A percentile compares a stretch with the other conserved stretches of the same genome.
These are phyloP conservation scores for Scortum barcoo DNA, from an alignment of 2,113 vertebrate species.

Conservation along the genomic window DNA sequence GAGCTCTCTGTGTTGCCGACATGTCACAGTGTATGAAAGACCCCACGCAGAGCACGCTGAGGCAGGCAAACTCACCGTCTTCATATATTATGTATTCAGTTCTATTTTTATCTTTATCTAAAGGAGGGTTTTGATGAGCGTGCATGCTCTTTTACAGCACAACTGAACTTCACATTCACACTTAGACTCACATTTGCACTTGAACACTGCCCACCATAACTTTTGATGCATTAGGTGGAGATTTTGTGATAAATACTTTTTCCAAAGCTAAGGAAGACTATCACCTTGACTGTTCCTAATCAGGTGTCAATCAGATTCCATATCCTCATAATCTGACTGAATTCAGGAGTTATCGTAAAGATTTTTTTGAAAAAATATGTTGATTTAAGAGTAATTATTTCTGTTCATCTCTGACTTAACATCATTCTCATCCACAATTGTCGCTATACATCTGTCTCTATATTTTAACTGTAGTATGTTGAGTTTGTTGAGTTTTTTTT, in stretches of 20 bases:
- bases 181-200: background rate
- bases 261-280: background rate
- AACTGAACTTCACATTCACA: background rate
- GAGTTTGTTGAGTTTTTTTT: too few relatives aligned
- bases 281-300: background rate
- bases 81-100: conserved; percentile 55
- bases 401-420: too few relatives aligned
- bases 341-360: too few relatives aligned
- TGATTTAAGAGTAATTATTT: too few relatives aligned
- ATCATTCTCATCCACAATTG: too few relatives aligned
- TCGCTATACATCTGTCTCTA: too few relatives aligned
- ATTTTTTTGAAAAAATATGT: too few relatives aligned
- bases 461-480: too few relatives aligned
- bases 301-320: background rate
- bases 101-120: conserved; percentile 21
- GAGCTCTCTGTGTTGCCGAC: conserved; percentile 12
- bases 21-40: conserved; percentile 10
- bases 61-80: conserved; percentile 8
- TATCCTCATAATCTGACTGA: too few relatives aligned
- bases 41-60: conserved; percentile 14
- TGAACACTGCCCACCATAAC: background rate
- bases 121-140: conserved; percentile 11
- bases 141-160: conserved; percentile 4
- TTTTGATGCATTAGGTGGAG: background rate
- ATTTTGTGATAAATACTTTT: conserved; percentile 7